Evolutionary conservation across 2,113 vertebrate species (phyloP).

Genomic region (Sclerurus mexicanus): DNA sequence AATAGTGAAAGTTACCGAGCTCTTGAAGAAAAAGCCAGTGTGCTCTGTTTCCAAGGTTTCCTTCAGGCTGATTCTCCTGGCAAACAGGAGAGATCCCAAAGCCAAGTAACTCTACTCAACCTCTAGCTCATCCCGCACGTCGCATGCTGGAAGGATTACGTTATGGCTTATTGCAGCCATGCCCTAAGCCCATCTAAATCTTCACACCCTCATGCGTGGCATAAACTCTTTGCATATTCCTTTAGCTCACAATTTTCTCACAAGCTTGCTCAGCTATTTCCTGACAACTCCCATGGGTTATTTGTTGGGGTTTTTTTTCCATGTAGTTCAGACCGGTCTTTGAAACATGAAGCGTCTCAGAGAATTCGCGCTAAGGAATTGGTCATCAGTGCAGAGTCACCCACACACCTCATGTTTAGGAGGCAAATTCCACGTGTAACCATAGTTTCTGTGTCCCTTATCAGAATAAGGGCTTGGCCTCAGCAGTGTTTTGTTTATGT

Average conservation of each 20-base stretch:
- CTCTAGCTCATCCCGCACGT: rapidly evolving
- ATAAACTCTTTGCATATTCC: not conserved
- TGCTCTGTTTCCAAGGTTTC: not conserved
- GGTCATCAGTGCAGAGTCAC: not conserved
- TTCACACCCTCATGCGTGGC: not conserved
- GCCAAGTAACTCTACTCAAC: slow-evolving; percentile 13
- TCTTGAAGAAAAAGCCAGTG: not conserved
- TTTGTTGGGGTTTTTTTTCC: not conserved
- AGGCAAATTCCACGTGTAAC: not conserved
- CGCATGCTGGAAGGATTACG: not conserved
- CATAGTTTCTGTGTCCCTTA: not conserved
- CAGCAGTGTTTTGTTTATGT: not conserved
- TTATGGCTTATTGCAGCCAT: not conserved
- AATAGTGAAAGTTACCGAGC: not conserved
- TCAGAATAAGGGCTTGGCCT: not conserved
- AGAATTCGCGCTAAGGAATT: not conserved
- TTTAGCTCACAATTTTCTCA: not conserved
- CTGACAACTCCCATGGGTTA: not conserved
- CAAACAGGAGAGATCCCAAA: not conserved
- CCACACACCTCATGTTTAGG: not conserved
- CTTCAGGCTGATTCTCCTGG: not conserved
- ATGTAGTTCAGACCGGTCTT: not conserved
- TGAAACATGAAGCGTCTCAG: not conserved
- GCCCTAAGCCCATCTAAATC: not conserved
- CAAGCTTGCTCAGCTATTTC: not conserved